Evolutionary conservation across 2,113 vertebrate genomes (phyloP), one percentile per base, ranked within the genome.

Genomic region (Corythoichthys haematopterus): DNA sequence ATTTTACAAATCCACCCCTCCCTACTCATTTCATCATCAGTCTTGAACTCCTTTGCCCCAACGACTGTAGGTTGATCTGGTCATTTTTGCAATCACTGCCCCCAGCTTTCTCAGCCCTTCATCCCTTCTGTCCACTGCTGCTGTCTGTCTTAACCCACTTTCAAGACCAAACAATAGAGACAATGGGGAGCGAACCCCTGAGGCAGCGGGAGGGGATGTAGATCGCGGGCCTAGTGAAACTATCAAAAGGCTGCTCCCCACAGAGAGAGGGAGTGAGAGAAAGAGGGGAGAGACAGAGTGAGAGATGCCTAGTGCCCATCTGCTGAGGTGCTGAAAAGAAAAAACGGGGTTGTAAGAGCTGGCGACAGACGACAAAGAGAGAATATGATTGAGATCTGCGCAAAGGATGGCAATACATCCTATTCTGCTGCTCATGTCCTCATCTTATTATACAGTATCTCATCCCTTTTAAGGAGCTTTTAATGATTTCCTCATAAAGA

Each of bases 91-190:
- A 45, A 56, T 77, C 65, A 45, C 68, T 57, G 16, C 67, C 51
- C 65, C 65, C 66, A 13, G 47, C 62, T n/a, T 57, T 68, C 74
- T 37, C 38, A 67, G 74, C 12, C 66, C 58, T 65, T 58, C 10
- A 33, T 52, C 76, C 79, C 78, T 64, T 77, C 80, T 78, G 78
- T 82, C 79, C 53, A 3, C 66, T 14, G 59, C 68, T 59, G 62
- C 80, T 53, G 66, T 75, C 80, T 80, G 80, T 83, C 80, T 84
- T 83, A 86, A 82, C 87, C 88, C 87, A 91, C 79, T 90, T 90
- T 88, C 72, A 63, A 6, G 37, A 64, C 43, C 15, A 81, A 73
- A 90, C 89, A 90, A 90, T 89, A 40, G 84, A 78, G 65, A 91
- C 87, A 90, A 88, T 82, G 64, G 60, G 46, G 64, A 69, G 72